Percentiles rank a stretch among this genome's conserved stretches.
Conservation (phyloP, 2,797 vertebrate genomes). For the Lerista edwardsae region DNA sequence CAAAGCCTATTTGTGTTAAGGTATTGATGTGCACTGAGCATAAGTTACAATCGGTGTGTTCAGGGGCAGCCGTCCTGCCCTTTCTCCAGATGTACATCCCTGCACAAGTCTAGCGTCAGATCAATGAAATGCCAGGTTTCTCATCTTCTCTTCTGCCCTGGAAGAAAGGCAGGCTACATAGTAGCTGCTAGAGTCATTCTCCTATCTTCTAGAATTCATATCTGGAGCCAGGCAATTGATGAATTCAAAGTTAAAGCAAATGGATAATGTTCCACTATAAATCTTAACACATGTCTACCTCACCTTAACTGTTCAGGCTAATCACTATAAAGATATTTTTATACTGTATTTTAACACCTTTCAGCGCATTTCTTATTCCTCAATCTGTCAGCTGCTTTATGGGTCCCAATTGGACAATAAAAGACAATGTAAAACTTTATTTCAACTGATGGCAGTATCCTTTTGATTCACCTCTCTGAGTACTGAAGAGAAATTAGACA, state of each 20-base stretch:
- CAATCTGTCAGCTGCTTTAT: conserved; percentile 33
- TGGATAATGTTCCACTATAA: conserved; percentile 36
- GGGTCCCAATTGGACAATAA: conserved; percentile 35
- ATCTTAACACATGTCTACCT: conserved; percentile 28
- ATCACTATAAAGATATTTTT: conserved; percentile 39
- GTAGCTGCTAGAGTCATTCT: not conserved
- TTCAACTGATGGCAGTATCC: conserved; percentile 35
- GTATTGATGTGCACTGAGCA: not conserved
- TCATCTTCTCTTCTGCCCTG: not conserved
- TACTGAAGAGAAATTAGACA: not conserved
- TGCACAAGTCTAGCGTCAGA: not conserved
- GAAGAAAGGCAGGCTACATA: not conserved
- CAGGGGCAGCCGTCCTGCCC: too few species aligned
- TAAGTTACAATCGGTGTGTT: not conserved
- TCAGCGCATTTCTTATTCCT: conserved; percentile 21
- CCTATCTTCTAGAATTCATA: conserved; percentile 9
- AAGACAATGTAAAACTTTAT: conserved; percentile 39
- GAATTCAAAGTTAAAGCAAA: conserved; percentile 22
- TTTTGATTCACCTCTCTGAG: conserved; percentile 29
- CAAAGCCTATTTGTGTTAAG: not conserved
- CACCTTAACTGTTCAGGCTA: conserved; percentile 29
- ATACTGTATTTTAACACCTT: conserved; percentile 39
- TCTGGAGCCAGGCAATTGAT: conserved; percentile 7
- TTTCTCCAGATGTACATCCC: not conserved
- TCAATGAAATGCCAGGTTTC: not conserved